A percentile compares a stretch with the other conserved stretches of the same genome.
Evolutionary conservation across 2,888 invertebrate species (phyloP).

Genomic region (Neoscelio sp.): DNA sequence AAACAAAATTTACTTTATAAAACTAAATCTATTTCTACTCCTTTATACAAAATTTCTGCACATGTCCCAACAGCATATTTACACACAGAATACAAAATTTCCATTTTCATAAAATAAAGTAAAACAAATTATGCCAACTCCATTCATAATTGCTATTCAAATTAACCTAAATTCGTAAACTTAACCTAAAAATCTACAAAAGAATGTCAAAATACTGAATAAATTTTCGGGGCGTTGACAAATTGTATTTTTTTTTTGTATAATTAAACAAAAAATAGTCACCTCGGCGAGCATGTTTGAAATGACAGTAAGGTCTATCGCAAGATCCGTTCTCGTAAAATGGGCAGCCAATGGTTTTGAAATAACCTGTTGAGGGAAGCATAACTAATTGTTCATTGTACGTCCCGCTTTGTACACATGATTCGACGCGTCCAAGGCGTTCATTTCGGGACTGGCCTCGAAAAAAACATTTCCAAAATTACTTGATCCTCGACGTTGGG

Average conservation of each 20-base stretch:
- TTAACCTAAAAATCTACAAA: slow-evolving; percentile 27
- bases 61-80: no score
- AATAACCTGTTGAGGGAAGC: slow-evolving; percentile 96
- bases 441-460: not conserved
- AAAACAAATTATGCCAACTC: no score
- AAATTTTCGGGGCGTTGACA: no score
- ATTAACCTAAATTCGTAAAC: slow-evolving; percentile 1
- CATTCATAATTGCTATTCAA: no score
- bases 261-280: slow-evolving; percentile 48
- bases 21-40: no score
- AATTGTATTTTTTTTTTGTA: not conserved
- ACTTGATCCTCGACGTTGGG: no score
- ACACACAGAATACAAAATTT: no score
- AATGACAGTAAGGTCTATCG: slow-evolving; percentile 96
- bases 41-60: no score
- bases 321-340: slow-evolving; percentile 92
- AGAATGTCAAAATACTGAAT: not conserved
- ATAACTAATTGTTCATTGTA: slow-evolving; percentile 84
- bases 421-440: not conserved
- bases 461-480: slow-evolving; percentile 6
- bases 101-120: no score
- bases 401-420: slow-evolving; percentile 39
- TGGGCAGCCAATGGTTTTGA: slow-evolving; percentile 93
- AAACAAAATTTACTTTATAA: no score
- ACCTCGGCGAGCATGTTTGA: slow-evolving; percentile 92